phyloP scores from a whole-genome alignment of 2,113 vertebrate genomes.

The Telmatochromis sp. region DNA sequence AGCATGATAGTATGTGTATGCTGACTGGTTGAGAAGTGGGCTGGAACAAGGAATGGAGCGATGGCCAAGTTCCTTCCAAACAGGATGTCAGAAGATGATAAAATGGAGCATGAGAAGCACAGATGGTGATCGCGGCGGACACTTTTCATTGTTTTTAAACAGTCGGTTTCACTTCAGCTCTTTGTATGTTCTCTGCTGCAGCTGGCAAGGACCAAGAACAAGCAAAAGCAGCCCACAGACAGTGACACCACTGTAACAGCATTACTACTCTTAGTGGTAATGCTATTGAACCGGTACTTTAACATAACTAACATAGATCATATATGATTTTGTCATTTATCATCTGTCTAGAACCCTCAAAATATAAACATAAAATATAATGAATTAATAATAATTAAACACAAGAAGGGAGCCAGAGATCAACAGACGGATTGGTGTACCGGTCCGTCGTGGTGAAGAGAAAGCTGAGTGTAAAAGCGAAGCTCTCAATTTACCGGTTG shows the following conservation, averaged over 20 bases:
- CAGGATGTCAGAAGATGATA: not conserved
- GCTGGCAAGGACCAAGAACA: not conserved
- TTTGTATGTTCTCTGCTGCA: not conserved
- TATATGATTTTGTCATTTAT: not conserved
- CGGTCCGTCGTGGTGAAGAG: not conserved
- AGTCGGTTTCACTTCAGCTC: not conserved
- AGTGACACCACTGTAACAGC: not conserved
- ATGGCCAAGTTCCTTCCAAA: not conserved
- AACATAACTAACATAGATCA: not conserved
- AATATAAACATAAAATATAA: not conserved
- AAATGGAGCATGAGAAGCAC: not conserved
- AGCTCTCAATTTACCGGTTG: accelerated
- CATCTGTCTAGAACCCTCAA: not conserved
- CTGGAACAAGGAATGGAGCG: not conserved
- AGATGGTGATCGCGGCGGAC: not conserved
- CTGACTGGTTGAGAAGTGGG: not conserved
- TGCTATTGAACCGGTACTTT: not conserved
- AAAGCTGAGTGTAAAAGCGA: not conserved
- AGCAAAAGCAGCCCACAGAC: not conserved
- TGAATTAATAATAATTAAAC: not conserved
- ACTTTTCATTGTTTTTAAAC: not conserved
- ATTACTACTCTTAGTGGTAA: not conserved
- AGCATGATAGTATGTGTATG: not conserved
- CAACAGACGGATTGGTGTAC: not conserved
- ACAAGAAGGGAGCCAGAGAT: not conserved